Conservation (phyloP, 1,140 invertebrate species). For the Cryptotermes secundus region DNA sequence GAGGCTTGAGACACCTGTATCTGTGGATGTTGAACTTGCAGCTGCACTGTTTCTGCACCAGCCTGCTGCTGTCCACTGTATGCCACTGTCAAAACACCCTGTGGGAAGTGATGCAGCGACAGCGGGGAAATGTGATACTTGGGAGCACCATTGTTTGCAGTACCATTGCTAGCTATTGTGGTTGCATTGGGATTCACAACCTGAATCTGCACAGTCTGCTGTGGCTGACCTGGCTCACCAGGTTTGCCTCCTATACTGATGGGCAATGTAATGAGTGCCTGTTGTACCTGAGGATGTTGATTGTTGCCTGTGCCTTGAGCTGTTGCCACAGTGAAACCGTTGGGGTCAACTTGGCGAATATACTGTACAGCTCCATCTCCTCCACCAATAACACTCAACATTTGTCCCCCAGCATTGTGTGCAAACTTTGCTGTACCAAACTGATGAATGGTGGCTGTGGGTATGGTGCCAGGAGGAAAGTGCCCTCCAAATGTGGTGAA, state of each 20-base stretch:
- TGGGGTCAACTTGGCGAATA: slow-evolving; percentile 65
- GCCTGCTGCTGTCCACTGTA: slow-evolving; percentile 58
- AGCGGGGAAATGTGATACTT: slow-evolving; percentile 70
- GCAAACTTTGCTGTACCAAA: slow-evolving; percentile 65
- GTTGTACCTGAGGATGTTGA: slow-evolving; percentile 49
- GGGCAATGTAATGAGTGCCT: slow-evolving; percentile 67
- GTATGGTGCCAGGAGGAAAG: slow-evolving; percentile 60
- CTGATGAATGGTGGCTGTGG: slow-evolving; percentile 64
- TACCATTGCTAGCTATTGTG: slow-evolving; percentile 49
- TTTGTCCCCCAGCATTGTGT: slow-evolving; percentile 58
- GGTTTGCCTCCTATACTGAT: slow-evolving; percentile 72
- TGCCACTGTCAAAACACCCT: slow-evolving; percentile 67
- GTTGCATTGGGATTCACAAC: slow-evolving; percentile 62
- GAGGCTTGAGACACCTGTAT: slow-evolving; percentile 24
- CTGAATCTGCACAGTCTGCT: slow-evolving; percentile 75
- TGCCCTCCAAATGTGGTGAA: slow-evolving; percentile 66
- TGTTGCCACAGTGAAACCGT: slow-evolving; percentile 41
- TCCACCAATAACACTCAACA: slow-evolving; percentile 57
- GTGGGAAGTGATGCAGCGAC: slow-evolving; percentile 61
- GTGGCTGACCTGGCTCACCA: slow-evolving; percentile 57
- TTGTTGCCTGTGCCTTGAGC: slow-evolving; percentile 45
- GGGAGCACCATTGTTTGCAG: slow-evolving; percentile 46
- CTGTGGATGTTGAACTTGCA: slow-evolving; percentile 40
- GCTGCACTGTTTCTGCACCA: slow-evolving; percentile 55
- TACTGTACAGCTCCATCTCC: slow-evolving; percentile 75